Conservation (phyloP, 1,140 invertebrate genomes). For the Chrysomallon squamiferum region DNA sequence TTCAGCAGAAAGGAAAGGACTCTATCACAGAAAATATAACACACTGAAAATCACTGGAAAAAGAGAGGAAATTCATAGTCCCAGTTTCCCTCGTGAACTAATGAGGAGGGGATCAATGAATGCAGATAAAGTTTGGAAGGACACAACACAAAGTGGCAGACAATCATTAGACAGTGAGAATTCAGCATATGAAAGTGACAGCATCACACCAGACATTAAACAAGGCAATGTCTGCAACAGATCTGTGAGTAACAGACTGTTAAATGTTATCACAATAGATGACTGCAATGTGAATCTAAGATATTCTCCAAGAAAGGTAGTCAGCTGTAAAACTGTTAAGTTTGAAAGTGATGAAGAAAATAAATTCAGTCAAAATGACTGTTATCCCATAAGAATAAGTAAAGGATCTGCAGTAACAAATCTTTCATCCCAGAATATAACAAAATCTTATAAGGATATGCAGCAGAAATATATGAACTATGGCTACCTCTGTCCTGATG, state of each 20-base stretch:
- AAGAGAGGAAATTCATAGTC: conserved; percentile 9
- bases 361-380: neutral
- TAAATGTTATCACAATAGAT: conserved; percentile 49
- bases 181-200: conserved; percentile 6
- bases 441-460: neutral
- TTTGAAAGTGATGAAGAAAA: neutral
- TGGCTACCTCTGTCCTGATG: neutral
- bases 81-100: neutral
- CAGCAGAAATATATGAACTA: neutral
- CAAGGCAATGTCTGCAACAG: conserved; percentile 8
- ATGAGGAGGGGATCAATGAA: conserved; percentile 8
- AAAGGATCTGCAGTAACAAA: conserved; percentile 2
- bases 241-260: conserved; percentile 37
- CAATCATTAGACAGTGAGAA: conserved; percentile 1
- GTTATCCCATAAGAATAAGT: conserved; percentile 2
- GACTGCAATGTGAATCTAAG: conserved; percentile 35
- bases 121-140: conserved; percentile 12
- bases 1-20: conserved; percentile 1
- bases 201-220: conserved; percentile 9
- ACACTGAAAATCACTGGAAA: conserved; percentile 12
- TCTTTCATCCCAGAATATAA: neutral
- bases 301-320: conserved; percentile 9
- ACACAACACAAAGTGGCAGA: conserved; percentile 3
- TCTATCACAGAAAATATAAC: neutral
- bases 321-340: neutral